Base-by-base conservation (phyloP, 2,888 invertebrate genomes). In the Trisateles emortualis region DNA sequence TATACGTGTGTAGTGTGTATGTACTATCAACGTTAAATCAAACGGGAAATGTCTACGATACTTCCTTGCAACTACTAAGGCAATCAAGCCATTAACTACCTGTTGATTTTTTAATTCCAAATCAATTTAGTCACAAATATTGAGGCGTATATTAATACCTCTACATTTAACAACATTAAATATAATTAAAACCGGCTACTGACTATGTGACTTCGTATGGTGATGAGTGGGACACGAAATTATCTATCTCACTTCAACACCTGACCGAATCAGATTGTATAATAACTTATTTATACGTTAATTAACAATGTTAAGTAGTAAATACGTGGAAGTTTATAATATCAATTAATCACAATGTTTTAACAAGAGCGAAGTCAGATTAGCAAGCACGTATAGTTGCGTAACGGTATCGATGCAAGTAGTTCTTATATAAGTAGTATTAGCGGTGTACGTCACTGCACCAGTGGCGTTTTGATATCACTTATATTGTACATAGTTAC, bases 351-450 rank as follows among this genome's bases (percentile, higher is more conserved):
- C 22, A 2, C 22, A 26, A 26, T 8, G 8, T 1, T 26, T 8
- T 6, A 8, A n/a, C 48, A 48, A 43, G 32, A 52, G 41, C 36
- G 32, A 39, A 59, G 57, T 49, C 50, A 43, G 33, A 60, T 54
- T 44, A 38, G 41, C 49, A 64, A 68, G 49, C 52, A 53, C 46
- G 33, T 32, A 44, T 36, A 30, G 58, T 68, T 68, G 58, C 50
- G 75, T 76, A 81, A 79, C 72, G 62, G 67, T 68, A 66, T 69
- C 64, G 68, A 68, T 71, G 72, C 67, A 45, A 45, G 71, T 54
- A 74, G 63, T 59, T 57, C 67, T 81, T 79, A 80, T 71, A 76
- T 79, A 81, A 81, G 64, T 59, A 55, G 61, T 74, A 74, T 74
- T 70, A 68, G 60, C 58, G n/a, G n/a, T n/a, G 59, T 56, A 72